Conservation (phyloP, 2,113 vertebrate species). For the Tonatia bakeri region DNA sequence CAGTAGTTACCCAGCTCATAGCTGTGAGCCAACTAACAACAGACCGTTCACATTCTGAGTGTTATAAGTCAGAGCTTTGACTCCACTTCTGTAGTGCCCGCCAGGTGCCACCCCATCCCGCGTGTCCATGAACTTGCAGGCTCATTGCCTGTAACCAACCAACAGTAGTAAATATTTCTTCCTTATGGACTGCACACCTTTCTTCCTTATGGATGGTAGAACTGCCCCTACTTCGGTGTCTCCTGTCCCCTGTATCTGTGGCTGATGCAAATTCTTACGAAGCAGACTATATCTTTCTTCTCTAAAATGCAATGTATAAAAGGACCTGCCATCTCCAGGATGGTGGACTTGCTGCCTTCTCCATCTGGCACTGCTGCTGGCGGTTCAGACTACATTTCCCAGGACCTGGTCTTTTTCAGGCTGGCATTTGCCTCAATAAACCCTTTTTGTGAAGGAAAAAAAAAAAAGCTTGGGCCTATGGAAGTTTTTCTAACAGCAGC, state of each 20-base stretch:
- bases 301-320: too few relatives aligned
- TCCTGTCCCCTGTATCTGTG: neutral
- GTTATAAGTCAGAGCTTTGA: neutral
- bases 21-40: neutral
- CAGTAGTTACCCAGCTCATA: neutral
- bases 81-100: neutral
- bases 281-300: neutral
- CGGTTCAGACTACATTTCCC: neutral
- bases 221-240: too few relatives aligned
- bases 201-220: neutral
- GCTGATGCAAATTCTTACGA: neutral
- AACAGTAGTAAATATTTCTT: too few relatives aligned
- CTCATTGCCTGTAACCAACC: neutral
- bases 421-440: too few relatives aligned
- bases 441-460: neutral
- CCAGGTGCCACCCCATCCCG: neutral
- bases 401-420: neutral
- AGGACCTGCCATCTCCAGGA: neutral
- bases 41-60: neutral
- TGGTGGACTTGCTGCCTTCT: neutral
- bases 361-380: neutral
- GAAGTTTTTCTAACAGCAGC: neutral
- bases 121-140: neutral
- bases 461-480: too few relatives aligned
- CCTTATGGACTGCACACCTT: neutral